phyloP scores from a whole-genome alignment of 2,888 invertebrate genomes.

The Hylaea fasciaria region DNA sequence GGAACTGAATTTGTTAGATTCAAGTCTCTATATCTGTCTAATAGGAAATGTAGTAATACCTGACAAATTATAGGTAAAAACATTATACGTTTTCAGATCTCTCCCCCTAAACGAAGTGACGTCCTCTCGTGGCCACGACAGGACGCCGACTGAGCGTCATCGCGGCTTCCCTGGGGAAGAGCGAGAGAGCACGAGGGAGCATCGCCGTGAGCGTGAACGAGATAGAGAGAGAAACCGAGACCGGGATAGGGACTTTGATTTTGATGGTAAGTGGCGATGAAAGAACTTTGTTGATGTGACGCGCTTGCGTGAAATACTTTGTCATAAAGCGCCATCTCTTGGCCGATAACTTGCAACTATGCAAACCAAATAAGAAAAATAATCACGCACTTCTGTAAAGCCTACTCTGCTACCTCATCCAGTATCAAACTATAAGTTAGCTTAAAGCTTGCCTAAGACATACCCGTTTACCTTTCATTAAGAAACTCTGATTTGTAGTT shows the following conservation, averaged over 20 bases:
- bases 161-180: constrained; percentile 71
- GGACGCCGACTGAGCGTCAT: constrained; percentile 77
- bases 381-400: no score
- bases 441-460: no score
- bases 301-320: no score
- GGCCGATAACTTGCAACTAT: not conserved
- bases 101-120: constrained; percentile 75
- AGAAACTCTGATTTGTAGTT: no score
- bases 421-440: no score
- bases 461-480: no score
- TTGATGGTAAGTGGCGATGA: constrained; percentile 62
- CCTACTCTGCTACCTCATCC: not conserved
- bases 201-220: constrained; percentile 71
- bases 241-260: constrained; percentile 60
- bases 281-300: no score
- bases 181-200: constrained; percentile 67
- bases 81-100: constrained; percentile 73
- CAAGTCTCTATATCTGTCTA: no score
- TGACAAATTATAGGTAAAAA: no score
- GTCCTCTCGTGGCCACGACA: constrained; percentile 72
- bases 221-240: constrained; percentile 56
- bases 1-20: no score
- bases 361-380: no score
- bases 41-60: no score
- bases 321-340: constrained; percentile 8